Evolutionary conservation across 2,113 vertebrate species (phyloP), one percentile per base, ranked within the genome.

Genomic region (Lepisosteus osseus): DNA sequence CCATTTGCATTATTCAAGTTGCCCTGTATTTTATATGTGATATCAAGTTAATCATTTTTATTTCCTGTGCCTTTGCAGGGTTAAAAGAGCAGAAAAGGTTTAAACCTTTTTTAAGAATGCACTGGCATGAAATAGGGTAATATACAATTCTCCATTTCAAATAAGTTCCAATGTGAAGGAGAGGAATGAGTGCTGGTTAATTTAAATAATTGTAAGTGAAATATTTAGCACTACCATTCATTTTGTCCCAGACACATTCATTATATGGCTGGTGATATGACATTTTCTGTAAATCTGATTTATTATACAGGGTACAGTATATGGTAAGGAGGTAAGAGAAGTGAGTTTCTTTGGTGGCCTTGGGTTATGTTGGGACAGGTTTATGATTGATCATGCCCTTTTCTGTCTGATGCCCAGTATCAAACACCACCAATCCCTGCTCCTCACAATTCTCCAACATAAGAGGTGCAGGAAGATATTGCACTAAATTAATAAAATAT

Each of bases 241-340:
- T 59, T 86, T 84, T 81, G 68, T 80, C 82, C 76, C 85, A 83
- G 74, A 69, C 68, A 15, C 67, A 67, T 81, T 85, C 89, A 89
- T 89, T 91, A 86, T 63, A 75, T 29, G 81, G 70, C 70, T 67
- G 70, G n/a, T 45, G 77, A 61, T 15, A 11, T 57, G 74, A 61
- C 66, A 66, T 75, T 69, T 40, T 70, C 76, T 69, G 61, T 29
- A 29, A 77, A 71, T 79, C 65, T 7, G 65, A 66, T 82, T 61
- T 70, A 29, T 29, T 29, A 29, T 29, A 29, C 29, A 2, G 29
- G 29, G 29, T 29, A 73, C 54, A 78, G 54, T 65, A 82, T 75
- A 72, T 55, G 0, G 54, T 11, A 65, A 0, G 3, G 57, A 72
- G 61, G 15, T 15, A 54, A 62, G 15, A 45, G 17, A 9, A 43